Base-by-base conservation (phyloP, 2,797 vertebrate species). In the Helicolenus hilgendorfi region DNA sequence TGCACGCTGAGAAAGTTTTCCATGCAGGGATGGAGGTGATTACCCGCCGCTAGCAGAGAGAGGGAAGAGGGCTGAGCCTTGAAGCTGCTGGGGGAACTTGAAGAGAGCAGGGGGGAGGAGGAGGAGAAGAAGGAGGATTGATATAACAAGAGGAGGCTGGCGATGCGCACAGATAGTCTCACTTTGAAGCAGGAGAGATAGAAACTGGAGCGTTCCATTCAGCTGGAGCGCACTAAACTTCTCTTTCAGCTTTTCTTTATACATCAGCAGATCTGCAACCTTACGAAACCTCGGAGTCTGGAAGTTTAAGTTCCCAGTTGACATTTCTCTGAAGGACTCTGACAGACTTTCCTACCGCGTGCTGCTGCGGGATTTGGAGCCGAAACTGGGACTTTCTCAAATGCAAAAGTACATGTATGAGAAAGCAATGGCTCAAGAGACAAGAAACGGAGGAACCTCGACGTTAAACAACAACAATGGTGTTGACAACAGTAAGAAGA, bases 361-460 rank as follows among this genome's bases (percentile, higher is more conserved):
- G 88, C 88, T 77, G 88, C 87, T 87, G 94, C 80, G 94, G 95
- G 94, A 91, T 94, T 94, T 78, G 18, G 85, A 89, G 63, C 79
- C 20, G 86, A 86, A 72, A 75, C 69, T 56, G 84, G 86, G 84
- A 91, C 13, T 96, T 96, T 92, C 70, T 45, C 38, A 45, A 94
- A 99, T 99, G 98, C 98, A 99, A 97, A 98, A 97, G 95, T 99
- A 98, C 97, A 98, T 98, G 97, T 99, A 99, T 98, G 98, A 99
- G 96, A 99, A 99, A 97, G 98, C 98, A 87, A 99, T 99, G 98
- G 98, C 97, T 58, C 98, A 98, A 81, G 98, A 99, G 96, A 98
- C 97, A 95, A 98, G 98, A 96, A 99, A 99, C 97, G 98, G 98
- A 93, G 98, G 98, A 95, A 98, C 94, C 94, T 97, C 98, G 5